phyloP scores from a whole-genome alignment of 2,797 vertebrate genomes.

The Acanthopagrus latus region DNA sequence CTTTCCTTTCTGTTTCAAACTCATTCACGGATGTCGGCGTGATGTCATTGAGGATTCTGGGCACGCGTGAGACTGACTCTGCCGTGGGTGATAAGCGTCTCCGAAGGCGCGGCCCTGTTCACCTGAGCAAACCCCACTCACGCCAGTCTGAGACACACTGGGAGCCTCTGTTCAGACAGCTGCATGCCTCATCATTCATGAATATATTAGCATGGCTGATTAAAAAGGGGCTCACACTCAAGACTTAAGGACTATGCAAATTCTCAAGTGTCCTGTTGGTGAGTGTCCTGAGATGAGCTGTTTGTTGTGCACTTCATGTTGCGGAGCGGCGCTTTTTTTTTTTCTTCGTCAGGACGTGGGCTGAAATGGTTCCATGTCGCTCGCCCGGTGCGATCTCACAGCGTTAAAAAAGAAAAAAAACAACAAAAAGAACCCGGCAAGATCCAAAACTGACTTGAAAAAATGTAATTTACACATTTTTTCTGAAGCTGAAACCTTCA shows the following conservation, averaged over 20 bases:
- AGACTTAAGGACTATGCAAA: slow-evolving; percentile 5
- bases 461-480: no score
- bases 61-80: slow-evolving; percentile 46
- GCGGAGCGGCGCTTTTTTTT: no score
- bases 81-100: slow-evolving; percentile 60
- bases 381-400: no score
- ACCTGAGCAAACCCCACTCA: slow-evolving; percentile 47
- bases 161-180: slow-evolving; percentile 33
- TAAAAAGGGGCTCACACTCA: slow-evolving; percentile 3
- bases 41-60: slow-evolving; percentile 47
- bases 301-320: background rate
- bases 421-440: no score
- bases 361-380: no score
- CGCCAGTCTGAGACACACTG: slow-evolving; percentile 31
- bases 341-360: background rate
- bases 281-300: background rate
- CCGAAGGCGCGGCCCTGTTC: slow-evolving; percentile 41
- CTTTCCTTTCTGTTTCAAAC: background rate
- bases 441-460: no score
- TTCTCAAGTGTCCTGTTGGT: background rate
- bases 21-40: background rate
- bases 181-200: slow-evolving; percentile 37
- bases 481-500: no score
- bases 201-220: slow-evolving; percentile 46
- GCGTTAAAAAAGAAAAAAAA: no score